Percentiles rank a stretch among this genome's conserved stretches.
phyloP scores from a whole-genome alignment of 2,113 vertebrate species.

The Cichladusa arquata region DNA sequence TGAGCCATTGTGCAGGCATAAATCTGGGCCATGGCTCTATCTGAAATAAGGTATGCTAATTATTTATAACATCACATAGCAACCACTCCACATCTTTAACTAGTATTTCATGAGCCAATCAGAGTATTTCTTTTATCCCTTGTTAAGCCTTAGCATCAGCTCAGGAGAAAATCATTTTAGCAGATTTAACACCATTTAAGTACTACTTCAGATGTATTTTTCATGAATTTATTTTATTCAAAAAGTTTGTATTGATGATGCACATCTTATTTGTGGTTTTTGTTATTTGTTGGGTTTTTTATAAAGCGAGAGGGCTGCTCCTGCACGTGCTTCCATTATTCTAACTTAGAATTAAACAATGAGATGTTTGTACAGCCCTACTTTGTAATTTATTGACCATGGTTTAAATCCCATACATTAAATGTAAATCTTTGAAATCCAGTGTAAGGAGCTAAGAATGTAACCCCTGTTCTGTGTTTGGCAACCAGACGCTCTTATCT shows the following conservation, averaged over 20 bases:
- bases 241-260: slow-evolving; percentile 20
- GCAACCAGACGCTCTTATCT: neutral
- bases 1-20: slow-evolving; percentile 37
- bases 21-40: slow-evolving; percentile 57
- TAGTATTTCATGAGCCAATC: slow-evolving; percentile 61
- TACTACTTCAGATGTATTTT: slow-evolving; percentile 54
- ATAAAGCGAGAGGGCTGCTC: neutral
- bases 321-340: neutral
- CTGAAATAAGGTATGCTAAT: slow-evolving; percentile 63
- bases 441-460: slow-evolving; percentile 14
- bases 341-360: slow-evolving; percentile 16
- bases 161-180: slow-evolving; percentile 65
- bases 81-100: slow-evolving; percentile 54
- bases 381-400: slow-evolving; percentile 24
- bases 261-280: neutral
- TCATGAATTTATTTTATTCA: slow-evolving; percentile 45
- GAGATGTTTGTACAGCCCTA: slow-evolving; percentile 2
- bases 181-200: slow-evolving; percentile 63
- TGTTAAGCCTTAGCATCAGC: slow-evolving; percentile 50
- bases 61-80: slow-evolving; percentile 67
- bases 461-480: slow-evolving; percentile 23
- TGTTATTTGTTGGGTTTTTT: neutral
- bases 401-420: slow-evolving; percentile 35
- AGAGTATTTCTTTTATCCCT: slow-evolving; percentile 57
- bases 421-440: slow-evolving; percentile 31